Percentiles rank a stretch among this genome's conserved stretches.
Conservation (phyloP, 2,113 vertebrate species). For the Psittacula cyanocephala region DNA sequence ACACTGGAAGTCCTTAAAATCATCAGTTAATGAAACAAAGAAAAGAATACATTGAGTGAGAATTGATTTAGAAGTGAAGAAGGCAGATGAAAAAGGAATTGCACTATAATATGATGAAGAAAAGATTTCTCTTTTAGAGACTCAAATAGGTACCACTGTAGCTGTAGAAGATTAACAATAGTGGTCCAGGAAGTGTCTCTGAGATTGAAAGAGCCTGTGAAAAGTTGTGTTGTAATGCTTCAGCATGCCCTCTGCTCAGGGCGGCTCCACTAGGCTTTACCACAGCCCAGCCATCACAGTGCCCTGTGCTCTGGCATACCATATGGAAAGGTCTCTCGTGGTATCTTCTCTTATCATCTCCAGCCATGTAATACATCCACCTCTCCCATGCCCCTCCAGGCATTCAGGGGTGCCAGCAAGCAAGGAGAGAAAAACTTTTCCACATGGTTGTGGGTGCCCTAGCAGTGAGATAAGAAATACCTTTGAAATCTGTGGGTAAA, state of each 20-base stretch:
- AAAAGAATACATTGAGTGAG: conserved; percentile 37
- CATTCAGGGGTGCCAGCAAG: neutral
- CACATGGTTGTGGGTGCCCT: accelerated
- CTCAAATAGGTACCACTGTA: neutral
- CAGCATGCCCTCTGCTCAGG: neutral
- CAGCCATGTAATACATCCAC: accelerated
- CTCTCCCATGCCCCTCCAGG: neutral
- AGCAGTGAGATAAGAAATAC: neutral
- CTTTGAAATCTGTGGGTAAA: neutral
- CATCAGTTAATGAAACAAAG: conserved; percentile 64
- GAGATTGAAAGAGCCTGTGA: neutral
- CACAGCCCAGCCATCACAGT: neutral
- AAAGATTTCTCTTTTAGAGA: conserved; percentile 13
- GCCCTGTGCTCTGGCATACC: neutral
- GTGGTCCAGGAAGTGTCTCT: neutral
- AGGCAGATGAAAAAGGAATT: conserved; percentile 43
- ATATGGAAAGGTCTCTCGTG: neutral
- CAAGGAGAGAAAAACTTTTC: neutral
- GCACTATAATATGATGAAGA: neutral
- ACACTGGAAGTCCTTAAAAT: conserved; percentile 48
- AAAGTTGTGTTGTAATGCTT: neutral
- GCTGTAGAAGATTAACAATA: neutral
- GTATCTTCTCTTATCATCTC: neutral
- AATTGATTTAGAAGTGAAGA: conserved; percentile 58
- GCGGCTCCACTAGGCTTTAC: neutral